phyloP scores from a whole-genome alignment of 2,888 invertebrate species.

The Polydrusus pterygomalis region DNA sequence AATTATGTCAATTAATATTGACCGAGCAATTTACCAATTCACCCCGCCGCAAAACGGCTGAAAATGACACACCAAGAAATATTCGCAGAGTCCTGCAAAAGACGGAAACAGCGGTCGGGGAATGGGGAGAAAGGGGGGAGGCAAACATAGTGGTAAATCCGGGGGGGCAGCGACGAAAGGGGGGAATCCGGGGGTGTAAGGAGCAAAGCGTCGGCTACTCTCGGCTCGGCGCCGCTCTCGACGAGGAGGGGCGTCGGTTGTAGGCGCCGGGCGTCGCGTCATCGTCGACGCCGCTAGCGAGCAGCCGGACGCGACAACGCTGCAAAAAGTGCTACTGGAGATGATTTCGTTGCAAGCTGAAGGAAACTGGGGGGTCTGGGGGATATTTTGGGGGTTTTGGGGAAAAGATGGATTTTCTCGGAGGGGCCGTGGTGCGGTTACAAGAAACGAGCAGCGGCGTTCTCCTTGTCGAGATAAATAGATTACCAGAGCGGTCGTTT shows the following conservation, averaged over 20 bases:
- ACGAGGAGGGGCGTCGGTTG: conserved; percentile 66
- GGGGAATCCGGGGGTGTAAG: conserved; percentile 34
- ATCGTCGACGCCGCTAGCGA: conserved; percentile 71
- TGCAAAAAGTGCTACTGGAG: conserved; percentile 62
- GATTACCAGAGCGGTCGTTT: not conserved
- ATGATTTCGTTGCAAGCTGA: conserved; percentile 52
- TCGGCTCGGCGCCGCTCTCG: conserved; percentile 55
- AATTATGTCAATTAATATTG: conserved; percentile 2
- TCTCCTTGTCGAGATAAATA: not conserved
- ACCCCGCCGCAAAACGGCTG: conserved; percentile 33
- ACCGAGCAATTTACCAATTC: not conserved
- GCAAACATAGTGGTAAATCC: not conserved
- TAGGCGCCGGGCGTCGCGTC: conserved; percentile 71
- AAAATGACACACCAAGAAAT: conserved; percentile 47
- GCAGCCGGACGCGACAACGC: conserved; percentile 73
- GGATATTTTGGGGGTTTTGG: conserved; percentile 4
- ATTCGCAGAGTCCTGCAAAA: conserved; percentile 35
- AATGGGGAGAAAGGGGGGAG: conserved; percentile 12
- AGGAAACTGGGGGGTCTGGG: conserved; percentile 26
- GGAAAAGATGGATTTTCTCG: conserved; percentile 1
- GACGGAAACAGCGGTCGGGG: conserved; percentile 38
- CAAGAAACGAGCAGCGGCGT: conserved; percentile 19
- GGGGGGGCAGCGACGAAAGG: conserved; percentile 58
- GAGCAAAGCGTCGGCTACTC: conserved; percentile 55
- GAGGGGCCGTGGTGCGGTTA: conserved; percentile 2